A percentile compares a stretch with the other conserved stretches of the same genome.
phyloP scores from a whole-genome alignment of 1,140 invertebrate species.

The Formica selysi region DNA sequence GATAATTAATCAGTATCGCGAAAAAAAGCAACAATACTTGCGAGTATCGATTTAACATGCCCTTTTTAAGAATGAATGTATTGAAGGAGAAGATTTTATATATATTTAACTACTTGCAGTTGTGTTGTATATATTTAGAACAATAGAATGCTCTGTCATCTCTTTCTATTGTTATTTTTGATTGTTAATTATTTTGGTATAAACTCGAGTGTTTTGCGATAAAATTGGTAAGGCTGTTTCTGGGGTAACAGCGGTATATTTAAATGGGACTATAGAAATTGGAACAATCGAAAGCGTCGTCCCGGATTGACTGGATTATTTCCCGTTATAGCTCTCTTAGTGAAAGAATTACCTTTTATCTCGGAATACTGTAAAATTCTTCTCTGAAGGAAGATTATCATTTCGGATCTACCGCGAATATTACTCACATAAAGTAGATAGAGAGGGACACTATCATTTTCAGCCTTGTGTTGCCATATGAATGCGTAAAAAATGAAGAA shows the following conservation, averaged over 20 bases:
- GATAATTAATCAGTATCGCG: too few relatives aligned
- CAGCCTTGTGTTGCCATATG: conserved; percentile 26
- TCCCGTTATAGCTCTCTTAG: conserved; percentile 16
- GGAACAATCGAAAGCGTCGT: conserved; percentile 38
- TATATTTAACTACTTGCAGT: background rate
- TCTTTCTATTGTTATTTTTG: background rate
- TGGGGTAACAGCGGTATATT: background rate
- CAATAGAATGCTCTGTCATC: background rate
- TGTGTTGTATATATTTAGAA: background rate
- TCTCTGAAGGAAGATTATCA: conserved; percentile 45
- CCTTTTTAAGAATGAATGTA: background rate
- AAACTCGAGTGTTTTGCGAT: conserved; percentile 10
- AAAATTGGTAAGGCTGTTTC: conserved; percentile 18
- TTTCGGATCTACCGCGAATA: conserved; percentile 42
- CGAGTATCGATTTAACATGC: too few relatives aligned
- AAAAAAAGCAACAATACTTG: too few relatives aligned
- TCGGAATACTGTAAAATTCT: conserved; percentile 4
- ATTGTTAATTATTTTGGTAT: conserved; percentile 36
- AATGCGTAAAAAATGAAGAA: conserved; percentile 27
- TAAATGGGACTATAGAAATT: conserved; percentile 17
- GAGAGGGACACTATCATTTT: background rate
- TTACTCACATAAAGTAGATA: conserved; percentile 29
- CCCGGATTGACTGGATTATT: conserved; percentile 35
- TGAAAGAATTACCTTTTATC: conserved; percentile 43
- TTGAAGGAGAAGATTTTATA: background rate